These are phyloP conservation scores for Pangasianodon hypophthalmus DNA, from an alignment of 2,113 vertebrate genomes.

Conservation along the genomic window DNA sequence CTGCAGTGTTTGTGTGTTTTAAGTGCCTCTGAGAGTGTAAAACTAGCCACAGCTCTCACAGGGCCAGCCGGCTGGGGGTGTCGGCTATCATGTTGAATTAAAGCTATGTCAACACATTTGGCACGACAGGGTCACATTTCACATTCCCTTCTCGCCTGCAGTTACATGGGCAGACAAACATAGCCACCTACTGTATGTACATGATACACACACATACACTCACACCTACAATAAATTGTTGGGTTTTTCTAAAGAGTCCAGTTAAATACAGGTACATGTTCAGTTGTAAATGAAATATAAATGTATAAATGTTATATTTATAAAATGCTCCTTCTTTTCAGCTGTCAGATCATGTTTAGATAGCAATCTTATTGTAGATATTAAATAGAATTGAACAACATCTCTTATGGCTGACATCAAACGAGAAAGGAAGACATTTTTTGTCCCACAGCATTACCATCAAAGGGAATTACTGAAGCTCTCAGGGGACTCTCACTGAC, in stretches of 20 bases:
- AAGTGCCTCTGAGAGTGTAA: conserved; percentile 77
- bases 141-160: conserved; percentile 58
- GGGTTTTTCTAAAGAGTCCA: neutral
- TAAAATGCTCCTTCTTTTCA: conserved; percentile 45
- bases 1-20: conserved; percentile 72
- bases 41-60: conserved; percentile 68
- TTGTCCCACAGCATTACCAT: conserved; percentile 51
- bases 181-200: conserved; percentile 47
- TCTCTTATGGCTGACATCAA: conserved; percentile 67
- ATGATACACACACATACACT: conserved; percentile 41
- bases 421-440: conserved; percentile 62
- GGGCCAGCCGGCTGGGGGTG: conserved; percentile 71
- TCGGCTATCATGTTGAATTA: conserved; percentile 77
- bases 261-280: conserved; percentile 34
- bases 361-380: conserved; percentile 56
- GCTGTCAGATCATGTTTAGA: conserved; percentile 51
- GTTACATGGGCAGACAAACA: conserved; percentile 59
- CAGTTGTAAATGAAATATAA: conserved; percentile 50
- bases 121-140: conserved; percentile 71
- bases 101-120: conserved; percentile 78
- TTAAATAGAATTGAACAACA: conserved; percentile 57
- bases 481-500: conserved; percentile 42
- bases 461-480: conserved; percentile 56
- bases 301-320: conserved; percentile 38
- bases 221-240: conserved; percentile 31